A percentile compares a stretch with the other conserved stretches of the same genome.
These are phyloP conservation scores for Nycteola revayana DNA, from an alignment of 2,888 invertebrate species.

Conservation along the genomic window DNA sequence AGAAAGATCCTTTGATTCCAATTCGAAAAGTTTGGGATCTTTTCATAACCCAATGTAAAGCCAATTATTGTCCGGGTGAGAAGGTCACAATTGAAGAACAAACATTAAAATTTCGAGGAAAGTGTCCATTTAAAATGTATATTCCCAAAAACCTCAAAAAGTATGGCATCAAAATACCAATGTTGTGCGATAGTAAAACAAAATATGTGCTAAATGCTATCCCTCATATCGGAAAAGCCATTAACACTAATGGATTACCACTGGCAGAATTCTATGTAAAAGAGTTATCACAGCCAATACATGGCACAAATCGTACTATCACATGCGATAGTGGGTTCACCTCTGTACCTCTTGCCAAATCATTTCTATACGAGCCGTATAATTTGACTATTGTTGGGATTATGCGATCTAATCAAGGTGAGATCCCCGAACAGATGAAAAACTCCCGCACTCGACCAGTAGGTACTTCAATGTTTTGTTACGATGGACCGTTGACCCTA, in stretches of 20 bases:
- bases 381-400: slow-evolving; percentile 8
- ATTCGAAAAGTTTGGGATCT: slow-evolving; percentile 7
- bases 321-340: slow-evolving; percentile 13
- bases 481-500: slow-evolving; percentile 34
- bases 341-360: slow-evolving; percentile 4
- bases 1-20: slow-evolving; percentile 4
- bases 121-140: slow-evolving; percentile 10
- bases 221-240: slow-evolving; percentile 7
- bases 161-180: slow-evolving; percentile 44
- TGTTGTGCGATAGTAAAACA: slow-evolving; percentile 33
- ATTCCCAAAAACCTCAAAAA: slow-evolving; percentile 14
- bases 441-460: slow-evolving; percentile 21
- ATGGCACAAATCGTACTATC: slow-evolving; percentile 3
- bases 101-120: slow-evolving; percentile 6
- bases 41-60: slow-evolving; percentile 6
- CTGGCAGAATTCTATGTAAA: slow-evolving; percentile 8
- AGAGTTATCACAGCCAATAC: slow-evolving; percentile 1
- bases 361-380: slow-evolving; percentile 4
- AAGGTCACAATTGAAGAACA: slow-evolving; percentile 8
- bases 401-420: slow-evolving; percentile 14
- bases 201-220: slow-evolving; percentile 7
- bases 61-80: slow-evolving; percentile 5
- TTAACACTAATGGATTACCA: slow-evolving; percentile 5
- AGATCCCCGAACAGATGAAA: slow-evolving; percentile 37
- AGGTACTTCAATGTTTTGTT: slow-evolving; percentile 36